Base-by-base conservation (phyloP, 2,888 invertebrate species). In the Orthosia incerta region DNA sequence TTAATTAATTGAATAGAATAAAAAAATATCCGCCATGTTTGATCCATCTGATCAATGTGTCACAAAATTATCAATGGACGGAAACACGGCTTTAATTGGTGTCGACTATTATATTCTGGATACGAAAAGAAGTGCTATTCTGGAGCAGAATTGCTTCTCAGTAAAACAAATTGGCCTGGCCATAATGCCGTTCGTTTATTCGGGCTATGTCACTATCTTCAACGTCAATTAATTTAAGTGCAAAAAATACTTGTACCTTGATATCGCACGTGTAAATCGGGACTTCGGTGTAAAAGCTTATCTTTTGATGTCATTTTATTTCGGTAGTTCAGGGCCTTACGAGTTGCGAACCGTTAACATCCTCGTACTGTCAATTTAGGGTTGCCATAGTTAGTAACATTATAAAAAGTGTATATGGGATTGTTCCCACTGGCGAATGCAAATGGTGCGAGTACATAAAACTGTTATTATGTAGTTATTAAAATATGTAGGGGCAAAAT, bases 221-320 rank as follows among this genome's bases (percentile, higher is more conserved):
- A 12, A 4, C 31, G n/a, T 18, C 39, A 51, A 50, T 50, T 81
- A 79, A 62, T 80, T 65, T n/a, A 46, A 57, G 16, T 59, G 15
- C 9, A 48, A 57, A 65, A 56, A 56, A 50, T 46, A 62, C 60
- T 13, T 66, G 20, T 57, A 59, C 50, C 53, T 20, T 70, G 39
- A 62, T 80, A 85, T 78, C 74, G 23, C 18, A 31, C 45, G 26
- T 57, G 61, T 75, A 75, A 59, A 80, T 85, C 55, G 48, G 64
- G 65, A 66, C 56, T 61, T 59, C 26, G 39, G 45, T 59, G 70
- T 80, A 73, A 57, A 1, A 67, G 59, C 55, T 74, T 76, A 73
- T 73, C 81, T 73, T 85, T 83, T 83, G 77, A 87, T 85, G 87
- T 81, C 66, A 84, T 67, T 80, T 85, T 83, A 82, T 76, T 79